Conservation (phyloP, 1,140 invertebrate genomes). For the Agrypnia vestita region DNA sequence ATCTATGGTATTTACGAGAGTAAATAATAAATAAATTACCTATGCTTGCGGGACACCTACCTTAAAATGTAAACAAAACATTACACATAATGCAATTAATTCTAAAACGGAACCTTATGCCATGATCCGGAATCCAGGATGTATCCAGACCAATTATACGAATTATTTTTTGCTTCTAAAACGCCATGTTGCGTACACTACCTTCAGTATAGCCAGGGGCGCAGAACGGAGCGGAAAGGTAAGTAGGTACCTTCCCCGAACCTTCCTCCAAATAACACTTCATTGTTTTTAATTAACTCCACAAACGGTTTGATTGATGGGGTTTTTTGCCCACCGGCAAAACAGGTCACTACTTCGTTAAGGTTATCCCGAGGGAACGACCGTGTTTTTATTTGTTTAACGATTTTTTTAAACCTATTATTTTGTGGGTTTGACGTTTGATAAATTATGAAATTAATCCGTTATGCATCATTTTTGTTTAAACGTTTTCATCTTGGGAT, state of each 20-base stretch:
- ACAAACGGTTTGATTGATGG: slow-evolving; percentile 24
- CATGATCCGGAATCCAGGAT: no score
- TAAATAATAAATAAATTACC: no score
- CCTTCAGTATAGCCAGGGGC: slow-evolving; percentile 9
- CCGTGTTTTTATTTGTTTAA: slow-evolving; percentile 18
- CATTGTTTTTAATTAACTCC: slow-evolving; percentile 40
- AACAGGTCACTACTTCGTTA: not conserved
- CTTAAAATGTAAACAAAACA: no score
- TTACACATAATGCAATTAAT: no score
- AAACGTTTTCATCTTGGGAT: no score
- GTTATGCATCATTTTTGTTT: no score
- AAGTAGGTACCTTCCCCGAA: no score
- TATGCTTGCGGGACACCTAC: no score
- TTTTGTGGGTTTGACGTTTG: not conserved
- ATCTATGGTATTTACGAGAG: no score
- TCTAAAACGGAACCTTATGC: no score
- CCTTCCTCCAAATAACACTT: slow-evolving; percentile 16
- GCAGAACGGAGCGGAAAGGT: not conserved
- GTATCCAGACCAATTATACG: no score
- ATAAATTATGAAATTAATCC: slow-evolving; percentile 10
- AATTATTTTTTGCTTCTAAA: no score
- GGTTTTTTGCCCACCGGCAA: slow-evolving; percentile 11
- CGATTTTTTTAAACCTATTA: slow-evolving; percentile 4
- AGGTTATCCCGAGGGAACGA: not conserved
- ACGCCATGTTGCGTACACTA: not conserved